Percentiles rank a stretch among this genome's conserved stretches.
Evolutionary conservation across 2,888 invertebrate genomes (phyloP).

Genomic region (Mesoligia furuncula): DNA sequence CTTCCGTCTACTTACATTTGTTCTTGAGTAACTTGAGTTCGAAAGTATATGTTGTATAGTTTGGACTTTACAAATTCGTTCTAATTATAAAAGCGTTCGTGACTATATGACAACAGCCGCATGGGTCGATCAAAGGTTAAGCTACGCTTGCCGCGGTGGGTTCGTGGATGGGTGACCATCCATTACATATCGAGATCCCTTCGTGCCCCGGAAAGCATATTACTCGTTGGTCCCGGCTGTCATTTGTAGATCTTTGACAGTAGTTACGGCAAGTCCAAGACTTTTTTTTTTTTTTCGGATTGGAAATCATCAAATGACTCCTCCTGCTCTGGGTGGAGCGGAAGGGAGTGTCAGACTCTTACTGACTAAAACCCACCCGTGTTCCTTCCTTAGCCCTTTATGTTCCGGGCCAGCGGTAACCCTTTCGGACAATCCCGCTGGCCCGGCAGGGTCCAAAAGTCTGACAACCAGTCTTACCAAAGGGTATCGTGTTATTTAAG

Average conservation of each 20-base stretch:
- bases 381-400: too few relatives aligned
- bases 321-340: too few relatives aligned
- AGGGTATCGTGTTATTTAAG: background rate
- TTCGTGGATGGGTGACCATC: background rate
- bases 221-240: background rate
- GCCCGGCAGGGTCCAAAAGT: background rate
- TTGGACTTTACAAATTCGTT: background rate
- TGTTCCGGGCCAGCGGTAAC: too few relatives aligned
- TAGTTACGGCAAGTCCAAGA: too few relatives aligned
- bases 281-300: too few relatives aligned
- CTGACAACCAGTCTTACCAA: background rate
- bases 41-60: background rate
- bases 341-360: too few relatives aligned
- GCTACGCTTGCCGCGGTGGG: background rate
- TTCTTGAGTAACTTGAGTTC: constrained; percentile 4
- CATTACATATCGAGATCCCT: background rate
- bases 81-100: background rate
- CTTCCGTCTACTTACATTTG: constrained; percentile 5
- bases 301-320: too few relatives aligned
- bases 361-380: too few relatives aligned
- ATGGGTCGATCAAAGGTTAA: background rate
- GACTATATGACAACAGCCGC: background rate
- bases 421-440: too few relatives aligned
- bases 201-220: too few relatives aligned
- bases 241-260: background rate